Evolutionary conservation across 1,140 invertebrate genomes (phyloP), one percentile per base, ranked within the genome.

Genomic region (Brachionus angularis): DNA sequence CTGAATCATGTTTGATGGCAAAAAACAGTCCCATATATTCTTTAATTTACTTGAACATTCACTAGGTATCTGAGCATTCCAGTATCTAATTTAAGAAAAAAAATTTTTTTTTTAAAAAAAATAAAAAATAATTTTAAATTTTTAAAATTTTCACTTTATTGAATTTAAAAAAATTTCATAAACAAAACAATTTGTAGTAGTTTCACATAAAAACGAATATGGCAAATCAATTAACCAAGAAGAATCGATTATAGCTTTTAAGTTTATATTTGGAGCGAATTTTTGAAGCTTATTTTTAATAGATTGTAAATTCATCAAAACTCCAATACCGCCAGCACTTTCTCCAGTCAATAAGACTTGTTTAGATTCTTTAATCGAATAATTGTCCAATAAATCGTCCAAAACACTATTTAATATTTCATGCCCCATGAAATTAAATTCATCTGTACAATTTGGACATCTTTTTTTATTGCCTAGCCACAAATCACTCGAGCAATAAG

Each of bases 311-410:
- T 67, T 67, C 62, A 67, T 67, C 42, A 67, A 33, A 12, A 49
- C 62, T 18, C 62, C 62, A 18, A 67, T 67, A 33, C 62, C 62
- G 12, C 62, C 62, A 8, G 62, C 62, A 67, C 62, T 67, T 12
- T 47, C 42, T 14, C 62, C 62, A 25, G 42, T n/a, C 16, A 67
- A 47, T 14, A 67, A 47, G 0, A 67, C 62, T 29, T 25, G 44
- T 47, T 21, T 18, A 3, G 62, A 46, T 10, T 67, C 14, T 29
- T 25, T 21, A 4, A 67, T 33, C 27, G 3, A 12, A 25, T 27
- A 18, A 14, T 31, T 46, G 27, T 33, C 14, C 10, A 47, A 4
- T n/a, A 67, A 34, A 67, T 67, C 42, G 14, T 67, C 42, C 10
- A 67, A 47, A 2, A 67, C 62, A 50, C 21, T 29, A 23, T 27